Percentiles rank a stretch among this genome's conserved stretches.
Evolutionary conservation across 2,113 vertebrate species (phyloP).

Genomic region (Hystrix cristata): DNA sequence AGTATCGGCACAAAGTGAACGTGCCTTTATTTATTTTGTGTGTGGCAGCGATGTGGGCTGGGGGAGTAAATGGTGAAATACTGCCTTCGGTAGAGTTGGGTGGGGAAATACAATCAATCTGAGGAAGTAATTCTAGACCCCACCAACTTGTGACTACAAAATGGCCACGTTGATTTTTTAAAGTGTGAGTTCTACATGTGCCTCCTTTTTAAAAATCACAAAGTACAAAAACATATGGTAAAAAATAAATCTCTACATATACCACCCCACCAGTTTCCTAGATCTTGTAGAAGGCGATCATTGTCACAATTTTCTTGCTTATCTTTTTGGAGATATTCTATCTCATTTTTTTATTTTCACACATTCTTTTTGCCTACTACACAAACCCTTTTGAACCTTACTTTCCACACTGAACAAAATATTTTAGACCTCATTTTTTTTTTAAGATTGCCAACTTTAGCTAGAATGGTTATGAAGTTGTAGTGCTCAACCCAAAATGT

Average conservation of each 20-base stretch:
- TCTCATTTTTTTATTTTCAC: background rate
- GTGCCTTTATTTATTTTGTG: background rate
- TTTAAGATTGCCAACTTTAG: background rate
- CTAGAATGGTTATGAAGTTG: background rate
- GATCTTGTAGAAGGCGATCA: background rate
- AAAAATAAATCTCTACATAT: background rate
- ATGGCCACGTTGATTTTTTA: background rate
- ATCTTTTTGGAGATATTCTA: background rate
- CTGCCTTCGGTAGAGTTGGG: background rate
- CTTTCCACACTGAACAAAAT: background rate
- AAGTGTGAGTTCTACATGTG: background rate
- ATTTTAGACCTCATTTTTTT: background rate
- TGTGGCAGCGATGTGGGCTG: background rate
- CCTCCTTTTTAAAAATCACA: background rate
- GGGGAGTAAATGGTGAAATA: background rate
- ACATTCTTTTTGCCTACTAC: background rate
- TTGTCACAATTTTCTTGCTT: background rate
- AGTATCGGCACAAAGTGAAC: background rate
- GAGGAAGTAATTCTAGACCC: background rate
- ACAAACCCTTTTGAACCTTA: background rate
- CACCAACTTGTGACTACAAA: background rate
- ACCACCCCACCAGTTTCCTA: too few species aligned
- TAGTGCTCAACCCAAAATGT: background rate
- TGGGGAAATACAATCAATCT: background rate
- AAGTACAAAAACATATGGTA: background rate